Base-by-base conservation (phyloP, 2,888 invertebrate species). In the Parasteatoda lunata region DNA sequence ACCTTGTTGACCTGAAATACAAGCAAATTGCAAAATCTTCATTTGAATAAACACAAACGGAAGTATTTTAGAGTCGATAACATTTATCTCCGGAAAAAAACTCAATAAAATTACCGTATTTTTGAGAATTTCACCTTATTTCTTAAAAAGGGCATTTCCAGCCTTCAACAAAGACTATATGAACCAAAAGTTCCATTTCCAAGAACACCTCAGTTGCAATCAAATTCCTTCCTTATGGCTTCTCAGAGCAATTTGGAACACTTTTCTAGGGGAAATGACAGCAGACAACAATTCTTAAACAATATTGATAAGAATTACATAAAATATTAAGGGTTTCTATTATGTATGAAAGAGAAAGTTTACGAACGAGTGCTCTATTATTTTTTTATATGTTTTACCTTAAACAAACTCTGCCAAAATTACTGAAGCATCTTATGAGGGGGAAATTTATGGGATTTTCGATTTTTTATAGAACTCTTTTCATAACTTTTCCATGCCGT, bases 21-120 rank as follows among this genome's bases (percentile, higher is more conserved):
- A 52, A 66, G 30, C 54, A 49, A 72, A 73, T 79, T 79, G 47
- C 71, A 11, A 47, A 76, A 76, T 59, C 66, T 54, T 66, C 52
- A 76, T 82, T 82, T 76, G 76, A 76, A 82, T 76, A 76, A 76
- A 69, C 51, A 69, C 66, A 15, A 68, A 76, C 82, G 82, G 82
- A 82, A 82, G 82, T 75, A 30, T 48, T 77, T 77, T 47, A 48
- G n/a, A 70, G 15, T 6, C 59, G 13, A 59, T 13, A 59, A 59
- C n/a, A 13, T 59, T 59, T 59, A n/a, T n/a, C 9, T 0, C 59
- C 9, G 59, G n/a, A 8, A 59, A 30, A n/a, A 59, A 59, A 6
- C 4, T 7, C 11, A 59, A 59, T 59, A 13, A 30, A 30, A 30
- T 30, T 30, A 30, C 30, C 30, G 9, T 59, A 59, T 59, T 59